Evolutionary conservation across 2,888 invertebrate genomes (phyloP), one percentile per base, ranked within the genome.

Genomic region (Cylloceria caligata): DNA sequence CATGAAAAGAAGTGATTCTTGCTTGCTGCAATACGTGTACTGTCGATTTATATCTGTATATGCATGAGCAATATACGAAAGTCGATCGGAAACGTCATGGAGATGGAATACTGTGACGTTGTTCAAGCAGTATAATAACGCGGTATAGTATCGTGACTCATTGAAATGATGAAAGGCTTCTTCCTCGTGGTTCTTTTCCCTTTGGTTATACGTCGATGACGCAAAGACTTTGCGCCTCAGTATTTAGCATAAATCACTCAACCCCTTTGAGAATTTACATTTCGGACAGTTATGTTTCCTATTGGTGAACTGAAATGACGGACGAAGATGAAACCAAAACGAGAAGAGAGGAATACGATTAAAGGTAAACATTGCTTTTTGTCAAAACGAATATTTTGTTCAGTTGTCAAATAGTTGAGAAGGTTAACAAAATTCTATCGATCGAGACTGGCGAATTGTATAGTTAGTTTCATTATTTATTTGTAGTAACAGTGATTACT

Each of bases 101-200:
- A 21, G 49, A 1, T 13, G 9, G 49, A 21, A 49, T 2, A 49
- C 49, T 11, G 24, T 52, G 52, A 52, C 52, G 52, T 52, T 13
- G 52, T 24, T 13, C 21, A 24, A 64, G n/a, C 24, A 60, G 60
- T 36, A 60, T 52, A 52, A 24, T 52, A 52, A 11, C 39, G 9
- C 24, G 13, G 11, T 42, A 24, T 21, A 39, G 13, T 65, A 67
- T 49, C 45, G 24, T 73, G 73, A 80, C 60, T 80, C 79, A 80
- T 62, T 39, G 19, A n/a, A 16, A 68, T 30, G 52, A 73, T 9
- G 68, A 73, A 73, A 79, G 73, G 67, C 60, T 73, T 79, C 78
- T 60, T 39, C 79, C 36, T 27, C 39, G 39, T 68, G 27, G n/a
- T n/a, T 67, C 9, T 42, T 3, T 52, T 49, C 47, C 49, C 47